Evolutionary conservation across 2,797 vertebrate genomes (phyloP), one percentile per base, ranked within the genome.

Genomic region (Pipistrellus kuhlii): DNA sequence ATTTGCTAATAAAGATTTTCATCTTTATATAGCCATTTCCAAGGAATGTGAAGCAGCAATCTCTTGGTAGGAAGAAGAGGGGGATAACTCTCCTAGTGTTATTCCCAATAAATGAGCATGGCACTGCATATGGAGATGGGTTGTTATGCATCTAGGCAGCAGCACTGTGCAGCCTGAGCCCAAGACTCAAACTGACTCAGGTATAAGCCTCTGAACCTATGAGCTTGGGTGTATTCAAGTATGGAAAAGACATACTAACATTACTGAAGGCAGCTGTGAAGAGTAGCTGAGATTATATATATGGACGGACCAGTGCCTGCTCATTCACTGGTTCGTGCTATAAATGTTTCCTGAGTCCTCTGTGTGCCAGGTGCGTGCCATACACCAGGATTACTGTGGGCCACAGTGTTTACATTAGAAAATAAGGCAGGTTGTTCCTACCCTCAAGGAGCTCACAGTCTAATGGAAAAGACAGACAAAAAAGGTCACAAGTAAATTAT

Each of bases 1-100:
- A 77, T 90, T 68, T 96, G 88, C 96, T 98, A 98, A 98, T 98
- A 97, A 98, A 96, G 91, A 66, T 85, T 97, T 96, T 97, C 76
- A 92, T 95, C 85, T 95, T 95, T 86, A 57, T 44, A 75, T 93
- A 97, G 97, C 89, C 93, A 72, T 44, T 96, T 41, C 86, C 68
- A 18, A 87, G 35, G 94, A 71, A 62, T 62, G 1, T 73, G 90
- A 95, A 68, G 69, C 93, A 88, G 91, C 51, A 41, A 85, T 86
- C 48, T 90, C 71, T 78, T 66, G 41, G 73, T 91, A 46, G 13
- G 95, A 94, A 88, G 90, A 81, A 87, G 68, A 91, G 78, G 41
- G 32, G 20, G 21, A 12, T 91, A 35, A 15, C 8, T 64, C 21
- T 81, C 84, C 38, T 48, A 48, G 27, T 57, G 41, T 81, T 0